Conservation (phyloP, 2,113 vertebrate species). For the Lagenorhynchus albirostris region DNA sequence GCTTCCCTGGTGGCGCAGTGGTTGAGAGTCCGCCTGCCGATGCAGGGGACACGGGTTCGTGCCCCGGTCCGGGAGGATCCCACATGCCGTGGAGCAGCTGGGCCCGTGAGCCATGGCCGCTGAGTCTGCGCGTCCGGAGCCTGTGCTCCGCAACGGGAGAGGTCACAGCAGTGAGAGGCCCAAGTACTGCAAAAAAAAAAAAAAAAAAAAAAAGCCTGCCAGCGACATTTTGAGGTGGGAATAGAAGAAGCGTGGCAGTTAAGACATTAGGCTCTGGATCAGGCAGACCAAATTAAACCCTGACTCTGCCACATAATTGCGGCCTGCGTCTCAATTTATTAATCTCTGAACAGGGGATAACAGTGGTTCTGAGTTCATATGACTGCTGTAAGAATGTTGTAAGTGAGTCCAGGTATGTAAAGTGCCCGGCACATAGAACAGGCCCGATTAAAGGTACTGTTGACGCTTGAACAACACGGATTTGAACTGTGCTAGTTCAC, state of each 20-base stretch:
- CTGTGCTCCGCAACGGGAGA: too few species aligned
- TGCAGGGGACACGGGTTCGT: too few species aligned
- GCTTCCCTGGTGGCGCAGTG: too few species aligned
- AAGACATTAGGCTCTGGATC: not conserved
- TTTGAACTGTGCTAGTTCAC: not conserved
- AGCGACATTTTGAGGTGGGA: not conserved
- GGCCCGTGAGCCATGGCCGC: too few species aligned
- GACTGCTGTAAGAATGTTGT: not conserved
- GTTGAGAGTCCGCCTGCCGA: too few species aligned
- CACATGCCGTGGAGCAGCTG: fast-evolving
- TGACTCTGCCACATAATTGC: not conserved
- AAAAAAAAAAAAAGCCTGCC: not conserved
- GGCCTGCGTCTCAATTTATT: not conserved
- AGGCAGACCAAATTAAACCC: not conserved
- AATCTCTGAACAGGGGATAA: not conserved
- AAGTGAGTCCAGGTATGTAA: not conserved
- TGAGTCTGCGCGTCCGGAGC: too few species aligned
- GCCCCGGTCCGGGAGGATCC: too few species aligned
- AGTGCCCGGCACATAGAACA: not conserved
- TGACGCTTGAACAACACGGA: not conserved
- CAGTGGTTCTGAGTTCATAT: not conserved
- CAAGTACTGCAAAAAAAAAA: too few species aligned
- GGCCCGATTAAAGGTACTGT: not conserved
- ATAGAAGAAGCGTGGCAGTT: not conserved
- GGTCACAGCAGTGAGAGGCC: too few species aligned